Conservation (phyloP, 2,888 invertebrate genomes). For the Diarsia rubi region DNA sequence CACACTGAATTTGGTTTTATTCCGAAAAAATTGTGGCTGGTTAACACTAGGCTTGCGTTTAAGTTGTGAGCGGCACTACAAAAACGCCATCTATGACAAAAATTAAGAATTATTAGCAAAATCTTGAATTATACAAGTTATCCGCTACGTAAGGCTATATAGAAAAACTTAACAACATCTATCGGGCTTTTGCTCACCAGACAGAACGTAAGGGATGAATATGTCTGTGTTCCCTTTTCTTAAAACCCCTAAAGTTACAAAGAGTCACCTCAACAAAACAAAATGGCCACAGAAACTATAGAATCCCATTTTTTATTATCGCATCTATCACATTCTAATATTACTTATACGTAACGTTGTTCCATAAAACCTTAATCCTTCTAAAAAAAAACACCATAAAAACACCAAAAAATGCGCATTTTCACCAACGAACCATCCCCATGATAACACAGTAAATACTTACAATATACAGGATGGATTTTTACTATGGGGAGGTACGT, state of each 20-base stretch:
- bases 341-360: background rate
- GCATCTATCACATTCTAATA: background rate
- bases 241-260: background rate
- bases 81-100: no score
- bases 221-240: no score
- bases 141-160: no score
- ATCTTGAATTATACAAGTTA: no score
- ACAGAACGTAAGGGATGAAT: no score
- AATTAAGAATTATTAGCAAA: no score
- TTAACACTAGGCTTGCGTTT: background rate
- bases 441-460: slow-evolving; percentile 27
- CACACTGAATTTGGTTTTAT: background rate
- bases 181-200: no score
- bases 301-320: no score
- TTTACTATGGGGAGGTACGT: background rate
- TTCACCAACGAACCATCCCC: slow-evolving; percentile 36
- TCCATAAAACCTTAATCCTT: slow-evolving; percentile 17
- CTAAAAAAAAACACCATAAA: slow-evolving; percentile 37
- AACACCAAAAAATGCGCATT: slow-evolving; percentile 50
- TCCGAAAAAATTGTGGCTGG: background rate
- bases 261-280: background rate
- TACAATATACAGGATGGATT: background rate
- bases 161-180: no score
- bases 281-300: background rate
- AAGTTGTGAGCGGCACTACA: background rate